These are phyloP conservation scores for Ceratotherium simum DNA, from an alignment of 2,113 vertebrate species.

Conservation along the genomic window DNA sequence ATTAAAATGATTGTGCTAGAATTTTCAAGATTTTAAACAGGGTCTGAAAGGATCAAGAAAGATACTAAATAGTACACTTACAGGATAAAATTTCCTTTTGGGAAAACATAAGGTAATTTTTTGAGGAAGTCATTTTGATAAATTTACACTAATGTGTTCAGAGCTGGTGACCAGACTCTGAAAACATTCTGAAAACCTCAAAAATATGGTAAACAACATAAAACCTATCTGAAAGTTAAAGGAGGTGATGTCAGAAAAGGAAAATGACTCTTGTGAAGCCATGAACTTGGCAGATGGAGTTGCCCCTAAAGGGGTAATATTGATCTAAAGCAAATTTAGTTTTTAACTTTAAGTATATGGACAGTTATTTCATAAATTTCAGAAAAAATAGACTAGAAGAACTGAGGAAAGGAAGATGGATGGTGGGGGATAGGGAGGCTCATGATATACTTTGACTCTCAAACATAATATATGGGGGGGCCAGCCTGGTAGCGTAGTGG, in stretches of 20 bases:
- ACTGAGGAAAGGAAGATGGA: neutral
- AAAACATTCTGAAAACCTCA: neutral
- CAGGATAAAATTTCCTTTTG: constrained; percentile 23
- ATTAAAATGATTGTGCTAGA: constrained; percentile 72
- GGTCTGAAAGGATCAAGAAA: constrained; percentile 65
- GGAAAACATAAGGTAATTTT: constrained; percentile 4
- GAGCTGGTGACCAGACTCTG: neutral
- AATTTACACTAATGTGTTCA: neutral
- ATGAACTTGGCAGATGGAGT: neutral
- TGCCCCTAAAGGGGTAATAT: neutral
- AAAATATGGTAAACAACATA: neutral
- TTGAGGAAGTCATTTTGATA: constrained; percentile 17
- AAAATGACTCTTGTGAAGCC: neutral
- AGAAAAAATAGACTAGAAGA: neutral
- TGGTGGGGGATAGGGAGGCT: neutral
- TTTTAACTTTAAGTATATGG: neutral
- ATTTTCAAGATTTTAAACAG: constrained; percentile 70
- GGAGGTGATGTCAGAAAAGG: neutral
- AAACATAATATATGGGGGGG: constrained; percentile 31
- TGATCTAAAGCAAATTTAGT: constrained; percentile 26
- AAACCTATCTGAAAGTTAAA: neutral
- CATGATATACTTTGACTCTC: neutral
- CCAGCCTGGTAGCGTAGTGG: too few species aligned
- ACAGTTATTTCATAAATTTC: neutral
- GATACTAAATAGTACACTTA: neutral